These are phyloP conservation scores for Chironex yamaguchii DNA, from an alignment of 30 jellyfish, hydroid and myxozoan species.

Conservation along the genomic window DNA sequence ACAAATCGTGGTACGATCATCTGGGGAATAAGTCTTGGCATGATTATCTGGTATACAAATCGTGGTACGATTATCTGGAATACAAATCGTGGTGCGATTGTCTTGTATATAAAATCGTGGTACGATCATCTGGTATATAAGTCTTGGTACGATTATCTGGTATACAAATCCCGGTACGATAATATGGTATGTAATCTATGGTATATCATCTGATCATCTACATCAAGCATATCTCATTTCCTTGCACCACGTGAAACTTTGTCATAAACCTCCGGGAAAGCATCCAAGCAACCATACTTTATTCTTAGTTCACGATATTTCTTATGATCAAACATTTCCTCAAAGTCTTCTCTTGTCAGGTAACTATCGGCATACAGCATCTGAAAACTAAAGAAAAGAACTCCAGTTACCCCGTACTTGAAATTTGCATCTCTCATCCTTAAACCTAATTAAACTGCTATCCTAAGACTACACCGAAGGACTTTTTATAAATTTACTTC, in stretches of 20 bases:
- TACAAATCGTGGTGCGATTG: too few species aligned
- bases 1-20: too few species aligned
- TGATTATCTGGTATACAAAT: too few species aligned
- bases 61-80: too few species aligned
- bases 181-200: too few species aligned
- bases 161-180: too few species aligned
- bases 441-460: background rate
- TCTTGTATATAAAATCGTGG: too few species aligned
- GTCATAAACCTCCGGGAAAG: conserved; percentile 66
- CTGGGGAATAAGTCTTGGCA: too few species aligned
- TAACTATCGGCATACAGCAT: conserved; percentile 76
- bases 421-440: background rate
- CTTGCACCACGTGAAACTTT: conserved; percentile 75
- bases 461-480: background rate
- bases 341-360: conserved; percentile 55
- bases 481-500: background rate
- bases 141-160: too few species aligned
- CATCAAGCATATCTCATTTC: conserved; percentile 17
- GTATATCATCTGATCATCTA: too few species aligned
- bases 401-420: too few species aligned
- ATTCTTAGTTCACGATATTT: conserved; percentile 32
- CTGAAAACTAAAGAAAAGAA: conserved; percentile 50
- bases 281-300: conserved; percentile 45
- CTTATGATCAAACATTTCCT: conserved; percentile 68
- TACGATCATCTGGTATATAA: too few species aligned